Conservation (phyloP, 2,797 vertebrate species). For the Buphagus erythrorhynchus region DNA sequence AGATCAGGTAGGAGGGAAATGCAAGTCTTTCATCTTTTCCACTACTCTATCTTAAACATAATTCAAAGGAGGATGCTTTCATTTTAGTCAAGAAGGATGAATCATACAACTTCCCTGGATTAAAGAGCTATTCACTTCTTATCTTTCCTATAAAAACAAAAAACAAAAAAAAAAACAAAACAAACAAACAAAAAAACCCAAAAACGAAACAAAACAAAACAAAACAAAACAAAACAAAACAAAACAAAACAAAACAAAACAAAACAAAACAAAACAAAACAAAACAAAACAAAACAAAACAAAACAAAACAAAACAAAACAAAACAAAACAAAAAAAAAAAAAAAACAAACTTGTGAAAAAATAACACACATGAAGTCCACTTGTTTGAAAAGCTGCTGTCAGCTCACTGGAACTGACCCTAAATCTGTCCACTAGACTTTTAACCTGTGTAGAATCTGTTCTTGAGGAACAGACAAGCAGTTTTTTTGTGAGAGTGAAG, state of each 20-base stretch:
- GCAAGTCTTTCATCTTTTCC: constrained; percentile 25
- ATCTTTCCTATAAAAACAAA: background rate
- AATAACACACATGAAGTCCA: background rate
- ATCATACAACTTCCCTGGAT: constrained; percentile 14
- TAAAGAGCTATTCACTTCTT: constrained; percentile 30
- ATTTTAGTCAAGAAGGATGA: constrained; percentile 24
- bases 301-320: background rate
- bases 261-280: background rate
- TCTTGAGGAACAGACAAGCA: background rate
- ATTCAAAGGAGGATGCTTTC: constrained; percentile 11
- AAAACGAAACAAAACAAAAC: no score
- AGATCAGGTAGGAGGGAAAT: background rate
- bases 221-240: background rate
- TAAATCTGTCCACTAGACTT: background rate
- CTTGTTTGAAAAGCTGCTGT: background rate
- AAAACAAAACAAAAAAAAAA: no score
- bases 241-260: background rate
- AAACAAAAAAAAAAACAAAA: no score
- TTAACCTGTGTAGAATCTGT: background rate
- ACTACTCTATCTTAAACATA: constrained; percentile 16
- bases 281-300: no score
- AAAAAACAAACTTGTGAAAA: background rate
- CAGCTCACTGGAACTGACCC: background rate
- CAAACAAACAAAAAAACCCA: accelerated
- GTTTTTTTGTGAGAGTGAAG: background rate